These are phyloP conservation scores for Eupithecia abbreviata DNA, from an alignment of 2,888 invertebrate species.

Conservation along the genomic window DNA sequence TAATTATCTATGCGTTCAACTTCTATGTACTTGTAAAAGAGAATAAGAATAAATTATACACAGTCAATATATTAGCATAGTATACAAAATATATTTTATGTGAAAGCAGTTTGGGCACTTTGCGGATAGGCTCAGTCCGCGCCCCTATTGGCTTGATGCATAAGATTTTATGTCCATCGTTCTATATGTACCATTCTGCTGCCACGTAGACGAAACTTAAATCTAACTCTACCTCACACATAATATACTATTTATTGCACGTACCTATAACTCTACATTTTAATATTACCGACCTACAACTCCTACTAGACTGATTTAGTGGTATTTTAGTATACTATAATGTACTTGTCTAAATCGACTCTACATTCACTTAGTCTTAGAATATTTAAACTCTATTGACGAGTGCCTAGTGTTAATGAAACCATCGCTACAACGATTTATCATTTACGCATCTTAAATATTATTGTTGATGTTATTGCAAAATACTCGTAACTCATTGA, in stretches of 20 bases:
- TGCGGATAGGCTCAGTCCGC: slow-evolving; percentile 14
- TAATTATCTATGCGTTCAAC: neutral
- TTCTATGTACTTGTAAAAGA: neutral
- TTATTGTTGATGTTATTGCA: slow-evolving; percentile 46
- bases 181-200: slow-evolving; percentile 28
- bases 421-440: slow-evolving; percentile 75
- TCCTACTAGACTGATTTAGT: slow-evolving; percentile 82
- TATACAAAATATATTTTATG: neutral
- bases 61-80: neutral
- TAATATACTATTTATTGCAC: slow-evolving; percentile 66
- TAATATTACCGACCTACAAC: slow-evolving; percentile 66
- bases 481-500: slow-evolving; percentile 49
- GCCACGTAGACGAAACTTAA: slow-evolving; percentile 48
- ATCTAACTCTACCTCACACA: slow-evolving; percentile 67
- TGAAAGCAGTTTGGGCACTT: neutral
- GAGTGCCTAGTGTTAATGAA: slow-evolving; percentile 54
- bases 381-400: slow-evolving; percentile 50
- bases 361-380: slow-evolving; percentile 60
- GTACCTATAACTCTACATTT: slow-evolving; percentile 54
- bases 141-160: neutral
- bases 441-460: slow-evolving; percentile 69
- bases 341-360: slow-evolving; percentile 54
- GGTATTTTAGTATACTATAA: slow-evolving; percentile 70
- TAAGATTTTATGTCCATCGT: neutral
- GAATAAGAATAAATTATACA: neutral